Percentiles rank a stretch among this genome's conserved stretches.
phyloP scores from a whole-genome alignment of 2,888 invertebrate species.

The Sycophila texana region DNA sequence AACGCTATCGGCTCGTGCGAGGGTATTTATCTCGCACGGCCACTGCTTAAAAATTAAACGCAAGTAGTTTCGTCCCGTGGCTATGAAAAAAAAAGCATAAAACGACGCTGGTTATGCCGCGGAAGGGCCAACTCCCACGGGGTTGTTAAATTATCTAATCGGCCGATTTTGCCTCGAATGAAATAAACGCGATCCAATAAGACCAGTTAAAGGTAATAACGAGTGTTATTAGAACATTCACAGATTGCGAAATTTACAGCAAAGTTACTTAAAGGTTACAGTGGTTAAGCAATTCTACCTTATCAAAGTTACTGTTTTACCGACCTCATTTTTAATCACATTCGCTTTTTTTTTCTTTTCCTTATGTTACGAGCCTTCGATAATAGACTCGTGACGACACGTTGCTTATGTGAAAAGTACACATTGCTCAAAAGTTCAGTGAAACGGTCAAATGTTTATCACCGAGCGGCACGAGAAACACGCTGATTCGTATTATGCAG shows the following conservation, averaged over 20 bases:
- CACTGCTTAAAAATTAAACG: slow-evolving; percentile 20
- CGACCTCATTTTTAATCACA: neutral
- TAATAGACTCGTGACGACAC: too few species aligned
- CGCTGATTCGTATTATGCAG: slow-evolving; percentile 16
- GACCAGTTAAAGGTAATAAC: neutral
- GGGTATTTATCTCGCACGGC: neutral
- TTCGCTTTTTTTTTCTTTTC: too few species aligned
- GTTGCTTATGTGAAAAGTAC: too few species aligned
- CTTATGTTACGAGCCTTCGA: too few species aligned
- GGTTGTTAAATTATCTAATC: too few species aligned
- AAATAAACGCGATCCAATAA: too few species aligned
- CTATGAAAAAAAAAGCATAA: neutral
- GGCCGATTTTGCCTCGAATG: too few species aligned
- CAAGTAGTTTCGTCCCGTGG: neutral
- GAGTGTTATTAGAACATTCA: slow-evolving; percentile 53
- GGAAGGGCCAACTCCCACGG: too few species aligned
- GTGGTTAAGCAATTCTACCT: neutral
- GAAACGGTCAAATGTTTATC: too few species aligned
- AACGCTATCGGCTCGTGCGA: slow-evolving; percentile 25
- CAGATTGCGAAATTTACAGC: slow-evolving; percentile 34
- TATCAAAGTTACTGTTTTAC: slow-evolving; percentile 4
- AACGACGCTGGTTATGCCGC: neutral
- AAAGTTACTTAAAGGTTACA: neutral
- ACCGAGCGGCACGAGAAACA: neutral
- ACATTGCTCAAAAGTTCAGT: too few species aligned